Evolutionary conservation across 2,888 invertebrate species (phyloP).

Genomic region (Nebria brevicollis): DNA sequence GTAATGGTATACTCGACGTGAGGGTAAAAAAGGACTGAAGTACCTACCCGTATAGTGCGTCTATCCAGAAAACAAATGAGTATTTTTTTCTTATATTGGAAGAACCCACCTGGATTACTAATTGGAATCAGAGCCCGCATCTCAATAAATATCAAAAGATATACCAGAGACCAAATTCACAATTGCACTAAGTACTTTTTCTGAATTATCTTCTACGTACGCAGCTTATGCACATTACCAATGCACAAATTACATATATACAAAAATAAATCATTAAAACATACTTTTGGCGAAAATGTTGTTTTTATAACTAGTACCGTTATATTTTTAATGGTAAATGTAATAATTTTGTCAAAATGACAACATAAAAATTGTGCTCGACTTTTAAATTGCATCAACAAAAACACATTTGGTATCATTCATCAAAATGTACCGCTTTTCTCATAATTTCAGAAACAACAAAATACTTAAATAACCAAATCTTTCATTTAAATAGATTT

Average conservation of each 20-base stretch:
- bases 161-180: too few species aligned
- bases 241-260: too few species aligned
- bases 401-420: background rate
- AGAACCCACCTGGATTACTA: slow-evolving; percentile 45
- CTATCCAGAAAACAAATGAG: slow-evolving; percentile 43
- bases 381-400: background rate
- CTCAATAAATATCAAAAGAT: slow-evolving; percentile 39
- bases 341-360: background rate
- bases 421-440: background rate
- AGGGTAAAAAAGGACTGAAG: background rate
- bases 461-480: background rate
- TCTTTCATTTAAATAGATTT: too few species aligned
- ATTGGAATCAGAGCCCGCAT: slow-evolving; percentile 45
- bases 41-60: background rate
- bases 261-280: too few species aligned
- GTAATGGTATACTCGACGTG: background rate
- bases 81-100: slow-evolving; percentile 32
- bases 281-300: too few species aligned
- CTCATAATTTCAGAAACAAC: background rate
- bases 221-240: too few species aligned
- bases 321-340: background rate
- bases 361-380: background rate
- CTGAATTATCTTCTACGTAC: too few species aligned
- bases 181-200: too few species aligned
- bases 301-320: background rate